Evolutionary conservation across 2,797 vertebrate genomes (phyloP), one percentile per base, ranked within the genome.

Genomic region (Adelosebastes latens): DNA sequence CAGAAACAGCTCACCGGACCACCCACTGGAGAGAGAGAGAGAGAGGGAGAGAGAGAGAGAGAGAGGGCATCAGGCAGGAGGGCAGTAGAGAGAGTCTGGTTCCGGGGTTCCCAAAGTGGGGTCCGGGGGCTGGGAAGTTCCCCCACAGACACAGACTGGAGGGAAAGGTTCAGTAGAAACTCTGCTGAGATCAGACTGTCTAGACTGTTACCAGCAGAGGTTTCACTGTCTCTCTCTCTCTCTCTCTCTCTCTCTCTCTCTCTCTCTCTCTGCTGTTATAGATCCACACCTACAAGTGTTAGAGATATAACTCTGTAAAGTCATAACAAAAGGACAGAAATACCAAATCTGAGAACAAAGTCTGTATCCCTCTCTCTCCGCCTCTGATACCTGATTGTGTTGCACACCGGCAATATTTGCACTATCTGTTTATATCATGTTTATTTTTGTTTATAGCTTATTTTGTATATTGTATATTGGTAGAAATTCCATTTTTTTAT

Each of bases 31-130:
- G 85, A 62, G 63, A 60, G 46, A 29, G 67, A 74, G 56, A 62
- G 52, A 70, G 46, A 46, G 46, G 46, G 24, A 39, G 66, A 20
- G 34, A 67, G 39, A 27, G 78, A n/a, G 71, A 49, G 67, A 55
- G 71, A 77, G 76, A 68, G 74, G 91, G 89, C 86, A 91, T 86
- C 84, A 82, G 83, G 77, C 87, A 61, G 83, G 86, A 90, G 85
- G 85, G 76, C 64, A 13, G 39, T 42, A 42, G 39, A 42, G 39
- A 81, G 66, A 80, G 76, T 85, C 80, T 91, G 90, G 90, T 94
- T 92, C 90, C 87, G 90, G 89, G 91, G 91, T 88, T 93, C 90
- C 90, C 85, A 81, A 87, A 90, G 81, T 81, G 77, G 81, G 87
- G 84, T 89, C 84, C 64, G 66, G 80, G 89, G 82, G 66, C 72